These are phyloP conservation scores for Actinernus sp. DNA, from an alignment of 92 coral and sea anemone genomes.

Conservation along the genomic window DNA sequence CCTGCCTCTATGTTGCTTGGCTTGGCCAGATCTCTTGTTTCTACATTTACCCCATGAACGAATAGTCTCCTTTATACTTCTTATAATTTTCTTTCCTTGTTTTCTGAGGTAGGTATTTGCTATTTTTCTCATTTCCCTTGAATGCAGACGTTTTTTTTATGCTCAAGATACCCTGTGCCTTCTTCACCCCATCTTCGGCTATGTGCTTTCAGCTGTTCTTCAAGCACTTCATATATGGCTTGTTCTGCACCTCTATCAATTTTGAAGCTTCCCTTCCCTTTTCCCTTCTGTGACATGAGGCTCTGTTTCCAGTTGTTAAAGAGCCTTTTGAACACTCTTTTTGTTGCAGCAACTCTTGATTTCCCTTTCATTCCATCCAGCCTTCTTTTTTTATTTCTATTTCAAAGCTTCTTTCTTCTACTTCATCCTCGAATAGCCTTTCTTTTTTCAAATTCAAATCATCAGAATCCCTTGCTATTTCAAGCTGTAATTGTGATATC, in stretches of 20 bases:
- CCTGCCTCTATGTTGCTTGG: conserved; percentile 37
- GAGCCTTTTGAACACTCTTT: conserved; percentile 10
- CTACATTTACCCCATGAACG: conserved; percentile 21
- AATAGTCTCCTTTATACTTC: conserved; percentile 7
- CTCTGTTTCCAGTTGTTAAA: conserved; percentile 27
- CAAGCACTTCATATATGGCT: conserved; percentile 45
- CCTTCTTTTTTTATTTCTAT: conserved; percentile 20
- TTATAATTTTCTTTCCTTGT: conserved; percentile 17
- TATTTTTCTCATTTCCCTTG: not conserved
- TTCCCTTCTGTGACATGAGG: conserved; percentile 41
- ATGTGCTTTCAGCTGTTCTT: conserved; percentile 55
- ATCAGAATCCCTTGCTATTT: conserved; percentile 13
- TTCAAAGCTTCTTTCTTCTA: conserved; percentile 23
- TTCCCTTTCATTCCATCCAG: conserved; percentile 19
- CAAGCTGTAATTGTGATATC: conserved; percentile 27
- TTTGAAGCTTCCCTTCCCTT: conserved; percentile 17
- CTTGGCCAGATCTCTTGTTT: conserved; percentile 24
- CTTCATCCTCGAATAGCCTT: conserved; percentile 47
- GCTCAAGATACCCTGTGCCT: not conserved
- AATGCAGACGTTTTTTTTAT: not conserved
- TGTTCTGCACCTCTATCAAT: conserved; percentile 58
- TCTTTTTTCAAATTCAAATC: conserved; percentile 23
- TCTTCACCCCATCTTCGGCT: conserved; percentile 28
- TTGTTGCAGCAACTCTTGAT: conserved; percentile 23
- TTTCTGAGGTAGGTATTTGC: not conserved